Evolutionary conservation across 1,140 invertebrate genomes (phyloP).

Genomic region (Aphelinus atriplicis): DNA sequence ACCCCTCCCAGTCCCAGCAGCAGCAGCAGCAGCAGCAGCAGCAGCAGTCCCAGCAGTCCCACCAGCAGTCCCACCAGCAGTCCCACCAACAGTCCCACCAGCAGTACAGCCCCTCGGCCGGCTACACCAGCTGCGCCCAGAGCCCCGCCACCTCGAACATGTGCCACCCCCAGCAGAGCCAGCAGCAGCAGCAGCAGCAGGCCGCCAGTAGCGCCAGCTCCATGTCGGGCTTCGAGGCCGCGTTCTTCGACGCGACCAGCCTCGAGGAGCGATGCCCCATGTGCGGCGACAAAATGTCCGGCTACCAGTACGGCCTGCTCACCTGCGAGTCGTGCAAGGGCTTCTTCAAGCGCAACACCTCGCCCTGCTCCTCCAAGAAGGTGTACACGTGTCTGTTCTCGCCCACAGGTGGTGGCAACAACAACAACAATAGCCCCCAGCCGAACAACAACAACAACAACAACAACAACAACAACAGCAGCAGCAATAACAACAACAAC

Average conservation of each 20-base stretch:
- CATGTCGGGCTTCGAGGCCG: conserved; percentile 62
- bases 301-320: conserved; percentile 98
- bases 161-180: conserved; percentile 53
- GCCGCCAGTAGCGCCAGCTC: conserved; percentile 48
- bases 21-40: conserved; percentile 48
- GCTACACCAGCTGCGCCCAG: conserved; percentile 57
- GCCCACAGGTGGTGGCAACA: conserved; percentile 67
- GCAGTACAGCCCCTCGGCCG: conserved; percentile 53
- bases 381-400: conserved; percentile 87
- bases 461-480: conserved; percentile 48
- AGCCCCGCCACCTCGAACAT: conserved; percentile 59
- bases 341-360: conserved; percentile 88
- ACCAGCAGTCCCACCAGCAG: conserved; percentile 56
- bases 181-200: conserved; percentile 46
- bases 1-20: conserved; percentile 49
- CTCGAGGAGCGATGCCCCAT: conserved; percentile 98
- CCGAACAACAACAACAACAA: conserved; percentile 30
- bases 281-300: conserved; percentile 98
- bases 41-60: conserved; percentile 57
- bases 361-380: conserved; percentile 97
- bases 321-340: conserved; percentile 99
- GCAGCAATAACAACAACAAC: conserved; percentile 33
- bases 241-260: conserved; percentile 82
- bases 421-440: conserved; percentile 52
- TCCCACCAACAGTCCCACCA: conserved; percentile 53